Conservation (phyloP, 2,888 invertebrate species). For the Nephrocerus scutellatus region DNA sequence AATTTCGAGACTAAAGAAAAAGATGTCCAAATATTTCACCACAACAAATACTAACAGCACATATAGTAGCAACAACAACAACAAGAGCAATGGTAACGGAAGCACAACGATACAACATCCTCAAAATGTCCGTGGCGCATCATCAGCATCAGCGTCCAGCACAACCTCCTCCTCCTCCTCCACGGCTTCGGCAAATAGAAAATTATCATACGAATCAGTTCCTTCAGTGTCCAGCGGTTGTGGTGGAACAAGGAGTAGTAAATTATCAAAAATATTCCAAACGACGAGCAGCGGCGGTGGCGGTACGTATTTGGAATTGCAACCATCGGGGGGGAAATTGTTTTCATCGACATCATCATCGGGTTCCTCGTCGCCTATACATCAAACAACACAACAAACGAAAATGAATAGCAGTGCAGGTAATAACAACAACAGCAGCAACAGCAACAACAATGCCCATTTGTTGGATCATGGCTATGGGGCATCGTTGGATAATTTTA, state of each 20-base stretch:
- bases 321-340: no score
- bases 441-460: constrained; percentile 47
- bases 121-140: no score
- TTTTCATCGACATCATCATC: constrained; percentile 13
- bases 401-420: constrained; percentile 17
- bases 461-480: constrained; percentile 83
- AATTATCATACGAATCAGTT: no score
- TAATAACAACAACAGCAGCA: constrained; percentile 23
- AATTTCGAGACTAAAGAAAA: constrained; percentile 5
- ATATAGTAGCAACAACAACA: constrained; percentile 22
- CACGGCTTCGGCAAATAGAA: no score
- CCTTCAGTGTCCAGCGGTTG: no score
- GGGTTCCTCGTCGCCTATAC: constrained; percentile 19
- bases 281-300: no score
- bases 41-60: no score
- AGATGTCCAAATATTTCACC: constrained; percentile 22
- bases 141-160: no score
- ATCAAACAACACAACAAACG: constrained; percentile 20
- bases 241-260: no score
- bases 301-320: no score
- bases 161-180: no score
- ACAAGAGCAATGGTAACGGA: constrained; percentile 24
- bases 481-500: constrained; percentile 59
- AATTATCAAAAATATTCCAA: no score
- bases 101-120: constrained; percentile 27